Evolutionary conservation across 2,888 invertebrate species (phyloP).

Genomic region (Zelleria hepariella): DNA sequence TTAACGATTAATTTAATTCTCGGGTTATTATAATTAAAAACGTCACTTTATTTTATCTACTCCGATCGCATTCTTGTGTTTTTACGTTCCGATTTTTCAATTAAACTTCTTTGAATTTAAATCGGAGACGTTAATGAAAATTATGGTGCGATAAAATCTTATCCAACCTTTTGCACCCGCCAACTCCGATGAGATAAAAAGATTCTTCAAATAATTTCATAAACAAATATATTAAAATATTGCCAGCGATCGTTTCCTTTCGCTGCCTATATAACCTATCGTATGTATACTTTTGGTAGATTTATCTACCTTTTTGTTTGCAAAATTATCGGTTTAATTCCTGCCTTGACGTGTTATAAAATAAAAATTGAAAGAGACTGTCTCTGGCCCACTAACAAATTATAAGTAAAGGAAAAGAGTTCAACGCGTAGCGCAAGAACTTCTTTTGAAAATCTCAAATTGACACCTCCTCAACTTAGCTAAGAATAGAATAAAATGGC

Average conservation of each 20-base stretch:
- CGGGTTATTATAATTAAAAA: conserved; percentile 5
- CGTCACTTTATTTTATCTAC: conserved; percentile 3
- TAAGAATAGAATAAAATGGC: too few species aligned
- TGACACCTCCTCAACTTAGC: too few species aligned
- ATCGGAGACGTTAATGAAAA: not conserved
- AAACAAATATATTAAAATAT: too few species aligned
- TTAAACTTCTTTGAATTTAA: not conserved
- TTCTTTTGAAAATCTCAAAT: too few species aligned
- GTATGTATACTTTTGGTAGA: not conserved
- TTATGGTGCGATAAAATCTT: not conserved
- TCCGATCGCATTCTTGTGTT: not conserved
- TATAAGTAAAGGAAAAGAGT: too few species aligned
- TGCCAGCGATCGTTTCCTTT: too few species aligned
- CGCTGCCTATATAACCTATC: not conserved
- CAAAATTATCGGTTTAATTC: not conserved
- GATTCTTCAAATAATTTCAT: too few species aligned
- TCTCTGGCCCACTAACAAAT: too few species aligned
- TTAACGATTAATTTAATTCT: conserved; percentile 15
- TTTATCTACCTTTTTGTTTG: not conserved
- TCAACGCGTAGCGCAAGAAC: too few species aligned
- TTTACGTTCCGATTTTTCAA: not conserved
- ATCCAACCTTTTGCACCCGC: not conserved
- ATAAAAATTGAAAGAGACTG: not conserved
- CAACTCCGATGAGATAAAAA: not conserved
- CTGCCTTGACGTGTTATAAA: not conserved